Percentiles rank a stretch among this genome's conserved stretches.
Evolutionary conservation across 2,797 vertebrate genomes (phyloP).

Genomic region (Sebastes baramenuke): DNA sequence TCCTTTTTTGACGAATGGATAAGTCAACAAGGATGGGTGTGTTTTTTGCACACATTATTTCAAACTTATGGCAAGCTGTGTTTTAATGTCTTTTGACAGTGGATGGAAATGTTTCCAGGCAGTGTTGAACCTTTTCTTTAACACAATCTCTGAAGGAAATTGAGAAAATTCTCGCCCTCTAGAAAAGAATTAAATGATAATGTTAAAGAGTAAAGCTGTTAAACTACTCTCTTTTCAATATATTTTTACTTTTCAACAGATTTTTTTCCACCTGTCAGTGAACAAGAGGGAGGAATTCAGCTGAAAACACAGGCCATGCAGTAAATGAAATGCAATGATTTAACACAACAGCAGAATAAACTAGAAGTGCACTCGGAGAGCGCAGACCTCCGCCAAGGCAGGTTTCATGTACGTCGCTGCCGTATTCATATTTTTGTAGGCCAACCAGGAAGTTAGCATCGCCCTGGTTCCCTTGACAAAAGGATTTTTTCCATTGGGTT

Average conservation of each 20-base stretch:
- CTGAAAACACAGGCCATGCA: conserved; percentile 10
- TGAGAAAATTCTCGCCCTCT: neutral
- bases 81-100: conserved; percentile 13
- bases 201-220: conserved; percentile 44
- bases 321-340: conserved; percentile 18
- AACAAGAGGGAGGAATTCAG: conserved; percentile 18
- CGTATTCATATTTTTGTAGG: too few species aligned
- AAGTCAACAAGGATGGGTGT: neutral
- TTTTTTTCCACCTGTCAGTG: conserved; percentile 31
- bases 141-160: neutral
- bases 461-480: too few species aligned
- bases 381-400: too few species aligned
- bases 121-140: neutral
- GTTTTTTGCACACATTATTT: conserved; percentile 5
- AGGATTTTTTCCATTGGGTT: too few species aligned
- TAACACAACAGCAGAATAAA: neutral
- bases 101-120: conserved; percentile 1
- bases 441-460: too few species aligned
- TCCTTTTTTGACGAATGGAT: conserved; percentile 6
- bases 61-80: conserved; percentile 1
- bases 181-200: conserved; percentile 1
- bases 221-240: conserved; percentile 38
- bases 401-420: too few species aligned
- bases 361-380: too few species aligned
- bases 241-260: conserved; percentile 29